Evolutionary conservation across 2,888 invertebrate species (phyloP).

Genomic region (Drosophila ezoana): DNA sequence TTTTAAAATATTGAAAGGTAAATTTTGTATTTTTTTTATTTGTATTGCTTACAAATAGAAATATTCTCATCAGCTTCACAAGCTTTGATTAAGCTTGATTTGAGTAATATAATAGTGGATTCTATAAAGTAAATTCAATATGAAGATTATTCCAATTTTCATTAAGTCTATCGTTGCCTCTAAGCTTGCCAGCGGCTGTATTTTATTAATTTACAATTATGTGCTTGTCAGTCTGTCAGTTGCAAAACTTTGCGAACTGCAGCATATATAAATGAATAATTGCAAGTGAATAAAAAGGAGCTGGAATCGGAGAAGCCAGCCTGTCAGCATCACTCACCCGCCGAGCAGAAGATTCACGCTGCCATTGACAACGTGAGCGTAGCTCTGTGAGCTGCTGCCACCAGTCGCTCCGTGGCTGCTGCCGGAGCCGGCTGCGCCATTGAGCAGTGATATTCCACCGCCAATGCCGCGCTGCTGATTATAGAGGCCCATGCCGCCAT

Average conservation of each 20-base stretch:
- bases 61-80: too few relatives aligned
- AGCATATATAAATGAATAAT: conserved; percentile 40
- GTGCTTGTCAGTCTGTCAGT: neutral
- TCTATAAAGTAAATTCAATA: too few relatives aligned
- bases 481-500: conserved; percentile 81
- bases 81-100: neutral
- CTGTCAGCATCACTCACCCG: conserved; percentile 87
- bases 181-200: neutral
- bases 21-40: too few relatives aligned
- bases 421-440: conserved; percentile 62
- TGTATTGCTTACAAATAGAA: too few relatives aligned
- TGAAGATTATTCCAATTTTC: too few relatives aligned
- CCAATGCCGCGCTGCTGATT: conserved; percentile 79
- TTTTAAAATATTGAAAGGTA: too few relatives aligned
- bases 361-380: conserved; percentile 85
- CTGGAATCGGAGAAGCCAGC: conserved; percentile 9
- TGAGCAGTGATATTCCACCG: conserved; percentile 61
- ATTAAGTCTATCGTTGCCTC: neutral
- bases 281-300: conserved; percentile 35
- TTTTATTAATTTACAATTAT: conserved; percentile 6
- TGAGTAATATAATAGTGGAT: too few relatives aligned
- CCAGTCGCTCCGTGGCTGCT: conserved; percentile 42
- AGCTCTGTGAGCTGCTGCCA: conserved; percentile 66
- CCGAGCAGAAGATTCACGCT: conserved; percentile 91
- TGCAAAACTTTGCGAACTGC: conserved; percentile 22